Percentiles rank a stretch among this genome's conserved stretches.
These are phyloP conservation scores for Idaea dimidiata DNA, from an alignment of 2,888 invertebrate genomes.

Conservation along the genomic window DNA sequence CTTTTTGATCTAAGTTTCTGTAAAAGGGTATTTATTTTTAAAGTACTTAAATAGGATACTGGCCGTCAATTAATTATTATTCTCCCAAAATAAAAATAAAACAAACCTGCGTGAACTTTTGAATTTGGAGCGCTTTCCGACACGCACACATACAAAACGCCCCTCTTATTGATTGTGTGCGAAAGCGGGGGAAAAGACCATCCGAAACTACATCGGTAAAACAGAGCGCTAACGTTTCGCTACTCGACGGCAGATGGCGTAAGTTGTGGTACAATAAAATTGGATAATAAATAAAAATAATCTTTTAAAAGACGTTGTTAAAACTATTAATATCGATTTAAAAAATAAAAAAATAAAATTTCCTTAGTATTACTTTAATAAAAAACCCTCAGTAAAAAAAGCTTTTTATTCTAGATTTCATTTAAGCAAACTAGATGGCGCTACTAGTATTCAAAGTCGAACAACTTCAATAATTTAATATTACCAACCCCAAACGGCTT, in stretches of 20 bases:
- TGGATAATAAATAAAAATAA: background rate
- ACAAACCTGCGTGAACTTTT: constrained; percentile 29
- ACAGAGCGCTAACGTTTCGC: constrained; percentile 37
- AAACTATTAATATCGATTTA: too few species aligned
- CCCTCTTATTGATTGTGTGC: constrained; percentile 31
- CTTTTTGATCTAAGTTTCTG: too few species aligned
- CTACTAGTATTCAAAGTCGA: constrained; percentile 28
- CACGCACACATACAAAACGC: constrained; percentile 50
- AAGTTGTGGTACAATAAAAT: constrained; percentile 11
- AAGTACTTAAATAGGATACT: background rate
- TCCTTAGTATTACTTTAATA: background rate
- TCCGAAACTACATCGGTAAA: constrained; percentile 44
- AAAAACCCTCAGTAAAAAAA: background rate
- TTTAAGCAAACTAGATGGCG: constrained; percentile 49
- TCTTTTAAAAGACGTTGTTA: too few species aligned
- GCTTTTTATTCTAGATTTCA: background rate
- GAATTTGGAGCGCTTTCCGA: constrained; percentile 54
- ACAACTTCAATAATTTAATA: constrained; percentile 9
- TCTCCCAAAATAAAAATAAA: constrained; percentile 5
- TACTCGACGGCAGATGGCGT: constrained; percentile 54
- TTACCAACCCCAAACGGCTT: constrained; percentile 36
- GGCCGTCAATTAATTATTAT: background rate
- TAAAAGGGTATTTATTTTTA: too few species aligned
- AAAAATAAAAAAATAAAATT: background rate
- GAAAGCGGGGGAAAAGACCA: constrained; percentile 21